Percentiles rank a stretch among this genome's conserved stretches.
phyloP scores from a whole-genome alignment of 2,113 vertebrate species.

The Laticauda laticaudata region DNA sequence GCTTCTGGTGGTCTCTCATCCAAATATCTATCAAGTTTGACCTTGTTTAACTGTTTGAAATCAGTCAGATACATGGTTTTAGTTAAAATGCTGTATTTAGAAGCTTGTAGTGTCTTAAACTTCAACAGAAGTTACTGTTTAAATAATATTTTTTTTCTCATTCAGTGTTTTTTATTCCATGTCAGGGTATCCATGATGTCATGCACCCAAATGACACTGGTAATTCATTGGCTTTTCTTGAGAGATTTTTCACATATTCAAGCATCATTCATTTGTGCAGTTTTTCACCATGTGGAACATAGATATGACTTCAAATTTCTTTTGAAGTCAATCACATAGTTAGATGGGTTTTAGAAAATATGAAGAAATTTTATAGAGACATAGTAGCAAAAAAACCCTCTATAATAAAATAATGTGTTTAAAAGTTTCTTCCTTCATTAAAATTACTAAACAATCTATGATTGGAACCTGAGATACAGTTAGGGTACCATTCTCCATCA shows the following conservation, averaged over 20 bases:
- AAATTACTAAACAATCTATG: constrained; percentile 37
- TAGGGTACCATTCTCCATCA: neutral
- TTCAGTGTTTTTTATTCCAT: neutral
- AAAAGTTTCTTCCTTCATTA: constrained; percentile 22
- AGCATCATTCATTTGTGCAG: constrained; percentile 3
- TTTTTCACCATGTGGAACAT: constrained; percentile 40
- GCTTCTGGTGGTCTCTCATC: neutral
- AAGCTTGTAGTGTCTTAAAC: neutral
- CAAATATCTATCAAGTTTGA: neutral
- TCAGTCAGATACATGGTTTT: neutral
- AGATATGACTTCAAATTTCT: constrained; percentile 56
- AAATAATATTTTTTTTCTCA: neutral
- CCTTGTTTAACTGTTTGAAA: neutral
- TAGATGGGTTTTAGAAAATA: constrained; percentile 41
- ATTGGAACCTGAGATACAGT: constrained; percentile 29
- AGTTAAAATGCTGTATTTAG: neutral
- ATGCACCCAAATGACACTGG: neutral
- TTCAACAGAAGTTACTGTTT: neutral
- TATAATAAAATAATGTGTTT: constrained; percentile 30
- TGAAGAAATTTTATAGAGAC: constrained; percentile 51
- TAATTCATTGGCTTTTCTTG: neutral
- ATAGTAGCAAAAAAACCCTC: constrained; percentile 31
- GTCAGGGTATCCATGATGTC: neutral
- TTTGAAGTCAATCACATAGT: constrained; percentile 41
- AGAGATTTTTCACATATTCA: neutral